phyloP scores from a whole-genome alignment of 2,888 invertebrate species.

The Nomada fucata region DNA sequence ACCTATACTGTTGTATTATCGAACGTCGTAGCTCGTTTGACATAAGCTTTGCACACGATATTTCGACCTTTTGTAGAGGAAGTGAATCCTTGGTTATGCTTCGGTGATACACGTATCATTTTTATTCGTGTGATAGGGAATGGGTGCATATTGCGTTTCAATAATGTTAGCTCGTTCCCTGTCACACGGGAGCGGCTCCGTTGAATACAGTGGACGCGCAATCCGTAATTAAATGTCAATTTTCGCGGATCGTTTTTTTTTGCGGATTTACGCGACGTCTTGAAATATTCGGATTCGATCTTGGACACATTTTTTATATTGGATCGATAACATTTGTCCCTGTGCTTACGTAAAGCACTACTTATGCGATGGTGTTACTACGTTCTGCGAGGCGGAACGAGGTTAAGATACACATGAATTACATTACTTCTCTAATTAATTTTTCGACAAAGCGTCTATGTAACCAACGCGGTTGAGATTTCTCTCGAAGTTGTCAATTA shows the following conservation, averaged over 20 bases:
- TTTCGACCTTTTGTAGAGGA: neutral
- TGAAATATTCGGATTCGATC: conserved; percentile 40
- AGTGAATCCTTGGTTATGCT: conserved; percentile 24
- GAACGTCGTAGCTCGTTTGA: conserved; percentile 12
- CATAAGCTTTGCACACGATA: neutral
- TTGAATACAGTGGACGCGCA: neutral
- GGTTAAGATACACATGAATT: conserved; percentile 38
- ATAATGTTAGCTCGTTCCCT: neutral
- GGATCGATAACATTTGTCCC: conserved; percentile 66
- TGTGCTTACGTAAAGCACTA: conserved; percentile 69
- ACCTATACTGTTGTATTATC: conserved; percentile 18
- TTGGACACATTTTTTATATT: conserved; percentile 62
- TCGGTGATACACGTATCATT: neutral
- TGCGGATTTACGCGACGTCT: conserved; percentile 14
- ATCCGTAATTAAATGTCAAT: neutral
- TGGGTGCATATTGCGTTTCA: neutral
- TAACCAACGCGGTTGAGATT: neutral
- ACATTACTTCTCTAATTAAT: conserved; percentile 29
- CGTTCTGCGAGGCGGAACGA: conserved; percentile 43
- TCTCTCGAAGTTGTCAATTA: neutral
- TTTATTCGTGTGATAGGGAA: neutral
- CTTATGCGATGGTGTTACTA: conserved; percentile 47
- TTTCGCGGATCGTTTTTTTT: conserved; percentile 2
- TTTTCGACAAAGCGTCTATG: neutral
- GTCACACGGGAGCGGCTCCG: conserved; percentile 9